Base-by-base conservation (phyloP, 2,888 invertebrate species). In the Caenorhabditis becei region DNA sequence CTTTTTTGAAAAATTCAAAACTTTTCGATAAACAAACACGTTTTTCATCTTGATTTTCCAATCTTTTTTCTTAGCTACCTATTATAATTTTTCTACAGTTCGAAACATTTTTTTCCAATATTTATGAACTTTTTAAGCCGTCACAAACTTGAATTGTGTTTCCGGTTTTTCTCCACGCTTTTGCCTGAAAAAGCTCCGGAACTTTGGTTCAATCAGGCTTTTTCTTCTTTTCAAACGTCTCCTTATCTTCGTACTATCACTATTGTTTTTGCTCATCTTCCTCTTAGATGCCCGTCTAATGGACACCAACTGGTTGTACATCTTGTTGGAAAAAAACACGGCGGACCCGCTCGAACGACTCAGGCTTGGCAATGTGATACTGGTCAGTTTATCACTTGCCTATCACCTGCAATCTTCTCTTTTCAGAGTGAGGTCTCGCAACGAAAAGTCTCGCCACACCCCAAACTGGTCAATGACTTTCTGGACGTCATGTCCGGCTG, bases 391-490 rank as follows among this genome's bases (percentile, higher is more conserved):
- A 14, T 28, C 20, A 28, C 26, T 4, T 16, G 10, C 44, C 41
- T 16, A 14, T 10, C 14, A 10, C 14, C 3, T 18, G 24, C 24
- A 61, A 44, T 26, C 4, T 14, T 65, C 16, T 11, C 10, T 35
- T 61, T 80, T 20, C 49, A 72, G 70, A 58, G 58, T 23, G 80
- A 80, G 62, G 56, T 80, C 54, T 66, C 71, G 26, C 80, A 80
- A 41, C 70, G 80, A 62, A 61, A 62, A 65, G 67, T 80, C 16
- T 67, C 77, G 23, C 71, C 77, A 49, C 80, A 80, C 69, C 63
- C 75, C 16, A 80, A 80, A 53, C 32, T 72, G 54, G 77, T 80
- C 66, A 75, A 80, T 67, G 80, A 80, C 49, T 80, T 80, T 47
- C 61, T 75, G 5, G 80, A 80, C 70, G 71, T 80, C 65, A 66